phyloP scores from a whole-genome alignment of 2,888 invertebrate species.

The Oeneis ivallda region DNA sequence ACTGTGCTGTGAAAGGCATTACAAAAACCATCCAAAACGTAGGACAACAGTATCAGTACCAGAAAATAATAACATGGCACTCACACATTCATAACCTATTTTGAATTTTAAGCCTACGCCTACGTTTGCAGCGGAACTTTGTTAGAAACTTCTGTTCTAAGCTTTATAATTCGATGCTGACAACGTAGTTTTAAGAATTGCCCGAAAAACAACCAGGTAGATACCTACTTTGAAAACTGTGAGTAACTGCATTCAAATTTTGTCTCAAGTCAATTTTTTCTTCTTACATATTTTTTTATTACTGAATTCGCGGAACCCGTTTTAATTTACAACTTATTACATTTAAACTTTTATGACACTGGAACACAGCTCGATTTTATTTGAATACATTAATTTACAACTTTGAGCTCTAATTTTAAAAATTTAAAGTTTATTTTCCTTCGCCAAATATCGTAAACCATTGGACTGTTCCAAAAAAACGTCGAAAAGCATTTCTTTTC shows the following conservation, averaged over 20 bases:
- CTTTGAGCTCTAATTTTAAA: background rate
- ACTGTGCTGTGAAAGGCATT: too few relatives aligned
- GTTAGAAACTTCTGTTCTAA: too few relatives aligned
- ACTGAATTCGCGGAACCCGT: constrained; percentile 24
- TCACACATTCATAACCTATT: too few relatives aligned
- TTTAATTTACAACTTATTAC: constrained; percentile 27
- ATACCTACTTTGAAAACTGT: background rate
- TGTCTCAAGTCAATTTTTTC: background rate
- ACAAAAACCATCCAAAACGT: too few relatives aligned
- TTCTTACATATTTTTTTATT: background rate
- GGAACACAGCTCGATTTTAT: constrained; percentile 22
- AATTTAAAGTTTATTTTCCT: constrained; percentile 19
- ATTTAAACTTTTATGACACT: constrained; percentile 26
- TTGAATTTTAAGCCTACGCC: too few relatives aligned
- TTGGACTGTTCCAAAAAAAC: constrained; percentile 33
- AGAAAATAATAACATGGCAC: too few relatives aligned
- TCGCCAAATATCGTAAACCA: background rate
- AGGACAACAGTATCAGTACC: too few relatives aligned
- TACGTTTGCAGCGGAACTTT: too few relatives aligned
- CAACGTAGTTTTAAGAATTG: too few relatives aligned
- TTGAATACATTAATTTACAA: constrained; percentile 6
- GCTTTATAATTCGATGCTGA: too few relatives aligned
- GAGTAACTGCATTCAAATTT: background rate
- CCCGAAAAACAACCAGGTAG: background rate
- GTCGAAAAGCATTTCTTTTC: constrained; percentile 53